These are phyloP conservation scores for Morbakka virulenta DNA, from an alignment of 30 jellyfish, hydroid and myxozoan species.

Conservation along the genomic window DNA sequence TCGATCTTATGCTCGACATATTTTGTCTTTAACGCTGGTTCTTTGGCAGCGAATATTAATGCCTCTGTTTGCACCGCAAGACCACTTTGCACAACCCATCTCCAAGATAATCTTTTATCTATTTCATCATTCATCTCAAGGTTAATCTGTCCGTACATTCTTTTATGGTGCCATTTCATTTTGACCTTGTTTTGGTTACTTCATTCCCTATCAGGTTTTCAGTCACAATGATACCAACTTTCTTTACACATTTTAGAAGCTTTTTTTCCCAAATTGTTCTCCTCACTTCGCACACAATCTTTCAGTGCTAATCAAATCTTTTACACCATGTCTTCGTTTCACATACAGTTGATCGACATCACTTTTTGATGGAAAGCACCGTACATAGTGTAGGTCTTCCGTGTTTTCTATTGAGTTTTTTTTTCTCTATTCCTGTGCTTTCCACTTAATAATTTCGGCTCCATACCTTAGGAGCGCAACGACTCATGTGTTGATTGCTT, in stretches of 20 bases:
- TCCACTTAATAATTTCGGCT: not conserved
- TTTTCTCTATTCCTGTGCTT: not conserved
- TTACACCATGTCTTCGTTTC: not conserved
- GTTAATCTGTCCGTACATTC: not conserved
- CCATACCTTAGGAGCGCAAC: not conserved
- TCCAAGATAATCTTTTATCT: not conserved
- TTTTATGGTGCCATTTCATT: not conserved
- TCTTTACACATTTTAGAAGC: not conserved
- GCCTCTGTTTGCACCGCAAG: constrained; percentile 14
- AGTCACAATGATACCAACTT: not conserved
- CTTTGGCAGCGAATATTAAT: not conserved
- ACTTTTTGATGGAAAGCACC: not conserved
- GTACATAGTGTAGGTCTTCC: not conserved
- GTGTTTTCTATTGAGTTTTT: not conserved
- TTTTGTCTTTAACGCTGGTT: constrained; percentile 6
- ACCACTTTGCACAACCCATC: constrained; percentile 16
- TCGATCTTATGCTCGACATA: not conserved
- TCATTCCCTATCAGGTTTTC: not conserved
- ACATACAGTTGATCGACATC: not conserved
- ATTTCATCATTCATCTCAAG: not conserved
- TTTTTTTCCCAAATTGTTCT: not conserved
- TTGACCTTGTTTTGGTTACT: not conserved
- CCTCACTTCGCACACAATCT: not conserved
- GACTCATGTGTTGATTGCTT: not conserved
- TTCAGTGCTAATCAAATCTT: no score